Percentiles rank a stretch among this genome's conserved stretches.
phyloP scores from a whole-genome alignment of 2,888 invertebrate species.

The Rotaria socialis region DNA sequence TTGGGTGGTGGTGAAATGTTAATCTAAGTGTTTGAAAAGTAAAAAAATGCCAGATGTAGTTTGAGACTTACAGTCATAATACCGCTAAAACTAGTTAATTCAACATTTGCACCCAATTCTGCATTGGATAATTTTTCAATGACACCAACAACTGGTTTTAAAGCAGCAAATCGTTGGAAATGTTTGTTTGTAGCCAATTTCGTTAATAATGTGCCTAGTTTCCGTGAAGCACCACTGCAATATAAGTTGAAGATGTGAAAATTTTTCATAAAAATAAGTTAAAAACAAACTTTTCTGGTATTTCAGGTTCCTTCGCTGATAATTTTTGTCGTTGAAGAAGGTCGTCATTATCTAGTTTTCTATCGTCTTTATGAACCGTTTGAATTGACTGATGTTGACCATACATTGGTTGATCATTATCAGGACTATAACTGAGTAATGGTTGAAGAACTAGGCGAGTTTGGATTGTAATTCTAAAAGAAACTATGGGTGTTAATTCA shows the following conservation, averaged over 20 bases:
- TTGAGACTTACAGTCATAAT: background rate
- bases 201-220: slow-evolving; percentile 5
- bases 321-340: background rate
- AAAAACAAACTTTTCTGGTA: background rate
- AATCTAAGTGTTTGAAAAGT: background rate
- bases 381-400: slow-evolving; percentile 7
- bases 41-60: no score
- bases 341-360: slow-evolving; percentile 21
- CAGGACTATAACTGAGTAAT: slow-evolving; percentile 24
- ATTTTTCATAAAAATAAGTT: background rate
- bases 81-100: slow-evolving; percentile 6
- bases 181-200: slow-evolving; percentile 22
- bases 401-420: slow-evolving; percentile 6
- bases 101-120: slow-evolving; percentile 25
- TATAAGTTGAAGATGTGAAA: background rate
- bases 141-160: slow-evolving; percentile 34
- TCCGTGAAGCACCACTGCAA: slow-evolving; percentile 27
- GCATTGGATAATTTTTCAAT: slow-evolving; percentile 18
- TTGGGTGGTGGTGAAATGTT: slow-evolving; percentile 32
- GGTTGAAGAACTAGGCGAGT: background rate
- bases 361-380: background rate
- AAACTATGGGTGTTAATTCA: background rate
- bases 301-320: background rate
- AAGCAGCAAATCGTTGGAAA: slow-evolving; percentile 34
- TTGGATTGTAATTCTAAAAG: slow-evolving; percentile 19